Base-by-base conservation (phyloP, 2,888 invertebrate species). In the Parasteatoda lunata region DNA sequence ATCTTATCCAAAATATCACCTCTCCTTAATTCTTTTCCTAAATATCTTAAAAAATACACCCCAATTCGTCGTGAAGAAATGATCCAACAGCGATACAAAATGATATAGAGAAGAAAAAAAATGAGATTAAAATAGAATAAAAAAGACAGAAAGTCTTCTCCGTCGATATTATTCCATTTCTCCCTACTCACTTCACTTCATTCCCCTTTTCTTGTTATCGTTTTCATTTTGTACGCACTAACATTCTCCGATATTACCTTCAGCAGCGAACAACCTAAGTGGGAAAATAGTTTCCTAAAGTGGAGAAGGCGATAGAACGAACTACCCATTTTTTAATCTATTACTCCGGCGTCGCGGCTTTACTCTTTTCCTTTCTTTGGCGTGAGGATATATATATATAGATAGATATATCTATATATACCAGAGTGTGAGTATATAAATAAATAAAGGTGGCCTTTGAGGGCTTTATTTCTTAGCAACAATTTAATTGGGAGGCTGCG, bases 261-360 rank as follows among this genome's bases (percentile, higher is more conserved):
- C 69, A 52, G 45, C 69, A 77, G 4, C 51, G 52, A 51, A n/a
- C 45, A 30, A 30, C 59, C 45, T 54, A 70, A 78, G 70, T 48
- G 66, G 51, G 52, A 9, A 54, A 9, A n/a, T 9, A 51, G 52
- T n/a, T n/a, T n/a, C 13, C n/a, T 15, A 52, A 52, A 76, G n/a
- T 15, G n/a, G 54, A 73, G 30, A n/a, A 66, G 66, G 30, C 51
- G 52, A 76, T 9, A 66, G 47, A 47, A 48, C 45, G 72, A 52
- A 69, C 54, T 65, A 48, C 75, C 69, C 84, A 79, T 75, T 85
- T 85, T 84, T 85, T 85, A 85, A 85, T 85, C 84, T 80, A 85
- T 85, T 79, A 85, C 77, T 59, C 64, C 13, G 78, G 71, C 52
- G 69, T 59, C 71, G 66, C 64, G 78, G 84, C 78, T 84, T 84